Percentiles rank a stretch among this genome's conserved stretches.
Evolutionary conservation across 2,797 vertebrate species (phyloP).

Genomic region (Peromyscus melanophrys): DNA sequence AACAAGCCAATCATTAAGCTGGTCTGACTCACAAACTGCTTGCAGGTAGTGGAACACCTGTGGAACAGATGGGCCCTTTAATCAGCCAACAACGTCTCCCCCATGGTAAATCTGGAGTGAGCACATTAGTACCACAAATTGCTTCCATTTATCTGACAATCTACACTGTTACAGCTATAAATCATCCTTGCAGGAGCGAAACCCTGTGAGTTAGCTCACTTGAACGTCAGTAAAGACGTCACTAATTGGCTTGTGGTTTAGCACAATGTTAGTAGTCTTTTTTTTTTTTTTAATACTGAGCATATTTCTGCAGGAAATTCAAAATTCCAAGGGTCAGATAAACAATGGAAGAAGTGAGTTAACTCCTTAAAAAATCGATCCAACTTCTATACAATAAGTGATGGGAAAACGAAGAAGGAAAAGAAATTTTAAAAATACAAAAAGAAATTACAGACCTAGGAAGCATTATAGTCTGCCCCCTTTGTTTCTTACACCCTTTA

Average conservation of each 20-base stretch:
- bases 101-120: slow-evolving; percentile 51
- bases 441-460: neutral
- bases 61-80: slow-evolving; percentile 49
- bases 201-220: slow-evolving; percentile 62
- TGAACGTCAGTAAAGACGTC: slow-evolving; percentile 49
- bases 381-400: slow-evolving; percentile 54
- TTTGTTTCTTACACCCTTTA: neutral
- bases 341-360: neutral
- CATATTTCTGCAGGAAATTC: slow-evolving; percentile 73
- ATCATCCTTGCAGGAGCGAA: slow-evolving; percentile 57
- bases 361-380: slow-evolving; percentile 54
- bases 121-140: slow-evolving; percentile 70
- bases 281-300: slow-evolving; percentile 41
- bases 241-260: slow-evolving; percentile 75
- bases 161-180: slow-evolving; percentile 65
- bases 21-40: slow-evolving; percentile 11
- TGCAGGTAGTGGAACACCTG: slow-evolving; percentile 28
- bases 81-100: slow-evolving; percentile 58
- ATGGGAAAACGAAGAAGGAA: neutral
- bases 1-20: neutral
- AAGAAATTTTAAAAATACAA: neutral
- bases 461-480: neutral
- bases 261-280: slow-evolving; percentile 13
- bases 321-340: slow-evolving; percentile 39
- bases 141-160: slow-evolving; percentile 73